These are phyloP conservation scores for Melipona beecheii DNA, from an alignment of 2,888 invertebrate genomes.

Conservation along the genomic window DNA sequence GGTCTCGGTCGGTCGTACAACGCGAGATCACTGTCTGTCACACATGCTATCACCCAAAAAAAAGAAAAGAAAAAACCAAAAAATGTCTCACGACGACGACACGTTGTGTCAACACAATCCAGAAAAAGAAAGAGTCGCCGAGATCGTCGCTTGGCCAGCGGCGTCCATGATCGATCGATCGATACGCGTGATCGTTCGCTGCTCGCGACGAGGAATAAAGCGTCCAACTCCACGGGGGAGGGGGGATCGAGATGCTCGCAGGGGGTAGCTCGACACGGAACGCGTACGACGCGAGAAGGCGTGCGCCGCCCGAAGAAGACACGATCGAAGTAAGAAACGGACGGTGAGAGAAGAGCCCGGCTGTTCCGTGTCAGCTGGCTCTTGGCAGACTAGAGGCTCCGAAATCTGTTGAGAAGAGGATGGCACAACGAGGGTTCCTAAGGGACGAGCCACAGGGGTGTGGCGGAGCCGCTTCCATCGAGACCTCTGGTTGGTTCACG, in stretches of 20 bases:
- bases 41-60: conserved; percentile 53
- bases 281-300: background rate
- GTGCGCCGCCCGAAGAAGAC: conserved; percentile 23
- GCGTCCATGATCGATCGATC: conserved; percentile 57
- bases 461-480: conserved; percentile 80
- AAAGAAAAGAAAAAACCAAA: too few relatives aligned
- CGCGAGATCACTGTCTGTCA: conserved; percentile 53
- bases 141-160: background rate
- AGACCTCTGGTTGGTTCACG: conserved; percentile 82
- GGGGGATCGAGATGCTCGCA: conserved; percentile 7
- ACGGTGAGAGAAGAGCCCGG: conserved; percentile 66
- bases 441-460: conserved; percentile 81
- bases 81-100: conserved; percentile 44
- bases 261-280: conserved; percentile 20
- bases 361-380: conserved; percentile 83
- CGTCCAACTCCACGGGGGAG: background rate
- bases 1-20: background rate
- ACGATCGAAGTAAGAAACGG: conserved; percentile 53
- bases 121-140: background rate
- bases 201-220: background rate
- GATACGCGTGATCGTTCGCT: conserved; percentile 30
- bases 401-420: conserved; percentile 83
- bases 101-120: conserved; percentile 44
- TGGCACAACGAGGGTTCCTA: conserved; percentile 79
- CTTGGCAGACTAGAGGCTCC: conserved; percentile 82